Base-by-base conservation (phyloP, 2,888 invertebrate genomes). In the Drosophila anceps region DNA sequence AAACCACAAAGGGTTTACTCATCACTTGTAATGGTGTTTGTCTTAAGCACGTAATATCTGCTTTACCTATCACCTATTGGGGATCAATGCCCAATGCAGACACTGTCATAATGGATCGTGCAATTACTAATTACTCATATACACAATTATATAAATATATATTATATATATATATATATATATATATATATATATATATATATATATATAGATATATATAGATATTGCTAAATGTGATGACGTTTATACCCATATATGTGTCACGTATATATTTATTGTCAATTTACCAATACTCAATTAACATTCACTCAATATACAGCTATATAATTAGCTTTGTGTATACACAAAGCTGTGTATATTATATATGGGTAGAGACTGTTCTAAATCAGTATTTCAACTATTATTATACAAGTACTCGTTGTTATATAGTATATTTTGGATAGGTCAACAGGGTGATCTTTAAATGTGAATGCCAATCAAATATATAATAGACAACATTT, bases 31-130 rank as follows among this genome's bases (percentile, higher is more conserved):
- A 31, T 18, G 29, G 12, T 31, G 12, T 20, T 31, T 48, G 29
- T 31, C 18, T 50, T 50, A 7, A 7, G 50, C 50, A 50, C 31
- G 18, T 20, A 50, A 1, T 50, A 50, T 50, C 31, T 20, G 12
- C 31, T 31, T 18, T 31, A 18, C 50, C 50, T 31, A 50, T 50
- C 33, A n/a, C 50, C 50, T 29, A 50, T 50, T 33, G 33, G 31
- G 50, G 13, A 50, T 50, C 48, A 48, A 29, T 48, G 48, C 48
- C 24, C 48, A 29, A 48, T 48, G 48, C 31, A 50, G 31, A 50
- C 31, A 33, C 31, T 13, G 31, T 50, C 50, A 50, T 20, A 50
- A 50, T 50, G 31, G 18, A 13, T 50, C 8, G 31, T 4, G 50
- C 31, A 33, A 50, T 50, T 50, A 33, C 8, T 18, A 33, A 33